Evolutionary conservation across 2,113 vertebrate species (phyloP).

Genomic region (Etheostoma spectabile): DNA sequence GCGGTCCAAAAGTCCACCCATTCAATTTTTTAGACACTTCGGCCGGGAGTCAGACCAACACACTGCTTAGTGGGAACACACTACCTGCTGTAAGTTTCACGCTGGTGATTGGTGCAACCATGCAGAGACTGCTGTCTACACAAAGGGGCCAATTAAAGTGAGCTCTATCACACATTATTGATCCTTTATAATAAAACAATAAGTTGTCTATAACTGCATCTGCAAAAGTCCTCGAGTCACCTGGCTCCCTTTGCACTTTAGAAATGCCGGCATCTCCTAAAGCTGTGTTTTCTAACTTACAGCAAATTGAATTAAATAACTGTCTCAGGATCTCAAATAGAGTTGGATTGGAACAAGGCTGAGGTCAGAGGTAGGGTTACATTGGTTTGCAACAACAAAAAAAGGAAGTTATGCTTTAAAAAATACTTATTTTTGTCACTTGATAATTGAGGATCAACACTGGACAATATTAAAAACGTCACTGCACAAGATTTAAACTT

Average conservation of each 20-base stretch:
- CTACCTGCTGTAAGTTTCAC: background rate
- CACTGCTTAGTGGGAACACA: background rate
- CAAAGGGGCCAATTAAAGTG: too few relatives aligned
- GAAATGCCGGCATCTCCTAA: background rate
- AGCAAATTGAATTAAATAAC: background rate
- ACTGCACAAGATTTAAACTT: background rate
- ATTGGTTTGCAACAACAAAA: background rate
- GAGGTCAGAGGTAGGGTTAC: background rate
- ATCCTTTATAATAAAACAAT: background rate
- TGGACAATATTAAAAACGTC: background rate
- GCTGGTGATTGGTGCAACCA: background rate
- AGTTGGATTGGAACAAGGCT: too few relatives aligned
- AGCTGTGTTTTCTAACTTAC: background rate
- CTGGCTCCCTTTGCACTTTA: background rate
- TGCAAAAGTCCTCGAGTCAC: background rate
- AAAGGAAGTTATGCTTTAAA: background rate
- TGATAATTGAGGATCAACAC: background rate
- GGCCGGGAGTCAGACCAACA: background rate
- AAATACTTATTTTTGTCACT: background rate
- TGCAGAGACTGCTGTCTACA: too few relatives aligned
- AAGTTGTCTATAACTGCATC: background rate
- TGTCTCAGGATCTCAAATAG: background rate
- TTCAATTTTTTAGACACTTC: background rate
- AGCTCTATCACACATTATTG: background rate
- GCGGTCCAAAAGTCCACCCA: conserved; percentile 4